phyloP scores from a whole-genome alignment of 2,113 vertebrate genomes.

The Taurulus bubalis region DNA sequence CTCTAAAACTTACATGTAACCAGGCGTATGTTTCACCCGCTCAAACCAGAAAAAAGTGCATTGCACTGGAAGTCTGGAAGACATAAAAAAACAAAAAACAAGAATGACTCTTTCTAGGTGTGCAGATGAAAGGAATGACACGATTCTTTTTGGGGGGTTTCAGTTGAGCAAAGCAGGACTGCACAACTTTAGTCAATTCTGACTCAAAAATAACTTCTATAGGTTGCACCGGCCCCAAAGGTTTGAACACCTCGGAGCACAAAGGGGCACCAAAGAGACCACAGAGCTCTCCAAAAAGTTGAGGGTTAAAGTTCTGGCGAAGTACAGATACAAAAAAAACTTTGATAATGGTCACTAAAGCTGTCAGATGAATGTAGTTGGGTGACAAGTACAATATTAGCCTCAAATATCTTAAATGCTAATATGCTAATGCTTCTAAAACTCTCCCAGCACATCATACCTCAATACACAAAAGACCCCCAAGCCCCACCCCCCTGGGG shows the following conservation, averaged over 20 bases:
- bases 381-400: too few species aligned
- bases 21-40: neutral
- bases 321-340: neutral
- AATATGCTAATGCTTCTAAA: constrained; percentile 1
- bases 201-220: neutral
- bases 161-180: neutral
- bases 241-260: neutral
- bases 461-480: constrained; percentile 28
- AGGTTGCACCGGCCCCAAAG: neutral
- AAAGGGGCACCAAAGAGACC: neutral
- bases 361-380: neutral
- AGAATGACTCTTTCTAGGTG: neutral
- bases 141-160: neutral
- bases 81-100: neutral
- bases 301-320: neutral
- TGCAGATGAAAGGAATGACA: neutral
- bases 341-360: neutral
- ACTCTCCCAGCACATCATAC: constrained; percentile 2
- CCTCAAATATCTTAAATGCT: neutral
- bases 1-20: neutral
- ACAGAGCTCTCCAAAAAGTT: neutral
- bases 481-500: neutral
- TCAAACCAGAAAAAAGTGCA: neutral
- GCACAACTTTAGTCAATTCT: neutral
- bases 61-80: neutral